phyloP scores from a whole-genome alignment of 2,113 vertebrate species.

The Craseonycteris thonglongyai region DNA sequence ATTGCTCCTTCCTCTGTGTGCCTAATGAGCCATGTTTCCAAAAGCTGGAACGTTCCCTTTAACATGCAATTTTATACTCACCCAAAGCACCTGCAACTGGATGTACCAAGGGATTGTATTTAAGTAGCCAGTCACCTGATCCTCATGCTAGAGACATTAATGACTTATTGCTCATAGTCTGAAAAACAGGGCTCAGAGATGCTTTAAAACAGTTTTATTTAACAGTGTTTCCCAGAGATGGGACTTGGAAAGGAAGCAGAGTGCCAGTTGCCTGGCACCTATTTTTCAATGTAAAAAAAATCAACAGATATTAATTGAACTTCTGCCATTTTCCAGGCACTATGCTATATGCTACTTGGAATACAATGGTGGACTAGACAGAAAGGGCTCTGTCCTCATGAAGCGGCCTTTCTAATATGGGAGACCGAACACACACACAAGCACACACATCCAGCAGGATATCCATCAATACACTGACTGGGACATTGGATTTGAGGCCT shows the following conservation, averaged over 20 bases:
- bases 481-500: background rate
- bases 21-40: constrained; percentile 17
- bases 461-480: background rate
- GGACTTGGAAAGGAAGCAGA: background rate
- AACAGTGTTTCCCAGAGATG: background rate
- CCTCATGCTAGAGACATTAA: background rate
- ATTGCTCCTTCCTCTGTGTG: background rate
- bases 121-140: constrained; percentile 15
- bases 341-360: no score
- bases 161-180: background rate
- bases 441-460: no score
- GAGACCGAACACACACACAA: background rate
- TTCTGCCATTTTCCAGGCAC: background rate
- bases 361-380: background rate
- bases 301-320: background rate
- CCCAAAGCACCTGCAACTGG: background rate
- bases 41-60: constrained; percentile 13
- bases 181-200: background rate
- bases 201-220: background rate
- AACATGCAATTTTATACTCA: constrained; percentile 10
- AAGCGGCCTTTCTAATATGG: background rate
- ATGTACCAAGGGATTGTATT: constrained; percentile 20
- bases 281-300: background rate
- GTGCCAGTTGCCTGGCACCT: background rate
- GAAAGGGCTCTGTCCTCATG: background rate